Evolutionary conservation across 1,140 invertebrate genomes (phyloP).

Genomic region (Neuroterus valhalla): DNA sequence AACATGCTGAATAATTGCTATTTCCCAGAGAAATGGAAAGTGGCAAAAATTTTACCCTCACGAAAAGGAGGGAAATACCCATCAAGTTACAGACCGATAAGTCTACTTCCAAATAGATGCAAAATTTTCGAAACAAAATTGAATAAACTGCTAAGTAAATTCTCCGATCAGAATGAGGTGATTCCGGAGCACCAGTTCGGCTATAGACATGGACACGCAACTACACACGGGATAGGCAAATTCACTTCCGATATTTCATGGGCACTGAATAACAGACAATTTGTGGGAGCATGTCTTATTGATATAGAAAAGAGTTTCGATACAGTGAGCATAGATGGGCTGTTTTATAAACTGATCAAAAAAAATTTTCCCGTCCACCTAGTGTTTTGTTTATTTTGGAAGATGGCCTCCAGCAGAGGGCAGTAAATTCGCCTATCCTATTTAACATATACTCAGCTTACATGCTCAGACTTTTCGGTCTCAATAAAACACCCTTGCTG

Average conservation of each 20-base stretch:
- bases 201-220: not conserved
- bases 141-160: not conserved
- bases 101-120: not conserved
- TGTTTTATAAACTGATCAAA: slow-evolving; percentile 46
- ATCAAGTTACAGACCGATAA: not conserved
- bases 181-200: not conserved
- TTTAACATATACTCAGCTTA: slow-evolving; percentile 14
- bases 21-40: too few relatives aligned
- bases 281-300: too few relatives aligned
- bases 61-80: too few relatives aligned
- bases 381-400: not conserved
- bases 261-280: not conserved
- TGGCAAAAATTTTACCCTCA: too few relatives aligned
- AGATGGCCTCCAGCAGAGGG: slow-evolving; percentile 3
- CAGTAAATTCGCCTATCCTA: not conserved
- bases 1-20: too few relatives aligned
- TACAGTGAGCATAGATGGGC: slow-evolving; percentile 42
- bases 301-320: slow-evolving; percentile 29
- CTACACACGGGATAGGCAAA: not conserved
- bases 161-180: not conserved
- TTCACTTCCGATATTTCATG: not conserved
- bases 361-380: slow-evolving; percentile 37
- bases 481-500: not conserved
- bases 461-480: not conserved
- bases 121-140: not conserved